A percentile compares a stretch with the other conserved stretches of the same genome.
phyloP scores from a whole-genome alignment of 2,113 vertebrate species.

The Globicephala melas region DNA sequence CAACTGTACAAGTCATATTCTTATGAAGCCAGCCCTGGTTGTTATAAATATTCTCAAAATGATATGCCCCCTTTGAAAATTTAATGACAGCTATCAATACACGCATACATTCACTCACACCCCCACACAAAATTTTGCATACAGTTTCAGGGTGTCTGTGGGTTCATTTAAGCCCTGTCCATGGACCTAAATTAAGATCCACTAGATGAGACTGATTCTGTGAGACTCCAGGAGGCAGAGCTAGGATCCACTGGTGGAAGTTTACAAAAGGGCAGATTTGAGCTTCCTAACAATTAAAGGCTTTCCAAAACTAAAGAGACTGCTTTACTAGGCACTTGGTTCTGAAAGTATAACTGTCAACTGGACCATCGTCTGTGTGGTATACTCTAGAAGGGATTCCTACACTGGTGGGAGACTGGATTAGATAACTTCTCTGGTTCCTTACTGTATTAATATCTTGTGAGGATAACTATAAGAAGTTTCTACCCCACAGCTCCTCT shows the following conservation, averaged over 20 bases:
- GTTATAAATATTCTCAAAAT: background rate
- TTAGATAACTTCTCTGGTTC: background rate
- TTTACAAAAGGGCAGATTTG: slow-evolving; percentile 30
- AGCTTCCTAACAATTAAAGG: slow-evolving; percentile 7
- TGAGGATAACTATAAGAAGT: background rate
- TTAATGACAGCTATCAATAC: background rate
- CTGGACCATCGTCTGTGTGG: background rate
- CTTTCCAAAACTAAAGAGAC: slow-evolving; percentile 11
- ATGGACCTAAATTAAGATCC: slow-evolving; percentile 5
- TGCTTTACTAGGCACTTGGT: background rate
- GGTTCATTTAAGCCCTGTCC: background rate
- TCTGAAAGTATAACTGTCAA: background rate
- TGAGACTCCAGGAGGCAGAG: background rate
- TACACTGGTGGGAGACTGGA: background rate
- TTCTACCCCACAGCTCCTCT: background rate
- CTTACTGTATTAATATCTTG: background rate
- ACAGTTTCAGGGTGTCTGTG: background rate
- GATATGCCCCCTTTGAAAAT: background rate
- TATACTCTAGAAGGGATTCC: background rate
- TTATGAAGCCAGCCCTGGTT: background rate
- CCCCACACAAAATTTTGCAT: background rate
- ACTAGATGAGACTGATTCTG: background rate
- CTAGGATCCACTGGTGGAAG: background rate
- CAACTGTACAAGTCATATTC: background rate
- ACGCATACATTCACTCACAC: background rate